Conservation (phyloP, 1,140 invertebrate genomes). For the Eriocheir sinensis region DNA sequence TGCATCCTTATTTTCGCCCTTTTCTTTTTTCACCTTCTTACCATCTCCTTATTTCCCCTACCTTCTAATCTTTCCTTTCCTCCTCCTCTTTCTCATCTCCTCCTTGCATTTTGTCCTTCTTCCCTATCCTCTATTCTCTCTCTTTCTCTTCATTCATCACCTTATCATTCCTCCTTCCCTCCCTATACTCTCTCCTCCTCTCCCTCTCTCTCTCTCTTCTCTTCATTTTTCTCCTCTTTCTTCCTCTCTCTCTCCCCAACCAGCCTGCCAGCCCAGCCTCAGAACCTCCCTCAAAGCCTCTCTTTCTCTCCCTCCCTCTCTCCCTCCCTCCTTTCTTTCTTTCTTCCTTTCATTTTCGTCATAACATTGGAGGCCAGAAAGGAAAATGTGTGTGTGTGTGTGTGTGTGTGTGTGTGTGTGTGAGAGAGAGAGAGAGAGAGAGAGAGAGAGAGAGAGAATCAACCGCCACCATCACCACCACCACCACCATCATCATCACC, state of each 20-base stretch:
- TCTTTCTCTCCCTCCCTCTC: background rate
- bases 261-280: no score
- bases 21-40: background rate
- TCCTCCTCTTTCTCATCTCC: background rate
- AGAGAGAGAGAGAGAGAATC: background rate
- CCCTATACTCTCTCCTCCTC: constrained; percentile 12
- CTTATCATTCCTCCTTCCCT: background rate
- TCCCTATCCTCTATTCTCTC: background rate
- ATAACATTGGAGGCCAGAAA: background rate
- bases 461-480: background rate
- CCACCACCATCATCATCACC: background rate
- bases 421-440: constrained; percentile 11
- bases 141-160: no score
- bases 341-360: constrained; percentile 15
- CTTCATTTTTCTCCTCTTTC: no score
- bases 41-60: no score
- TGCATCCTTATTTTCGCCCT: background rate
- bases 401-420: background rate
- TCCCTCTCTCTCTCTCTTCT: background rate
- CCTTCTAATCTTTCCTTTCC: background rate
- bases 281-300: no score
- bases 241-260: background rate
- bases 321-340: no score
- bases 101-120: background rate
- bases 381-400: background rate